These are phyloP conservation scores for sheep (Ovis aries) DNA, from an alignment of 2,113 vertebrate species.

Conservation along the genomic window DNA sequence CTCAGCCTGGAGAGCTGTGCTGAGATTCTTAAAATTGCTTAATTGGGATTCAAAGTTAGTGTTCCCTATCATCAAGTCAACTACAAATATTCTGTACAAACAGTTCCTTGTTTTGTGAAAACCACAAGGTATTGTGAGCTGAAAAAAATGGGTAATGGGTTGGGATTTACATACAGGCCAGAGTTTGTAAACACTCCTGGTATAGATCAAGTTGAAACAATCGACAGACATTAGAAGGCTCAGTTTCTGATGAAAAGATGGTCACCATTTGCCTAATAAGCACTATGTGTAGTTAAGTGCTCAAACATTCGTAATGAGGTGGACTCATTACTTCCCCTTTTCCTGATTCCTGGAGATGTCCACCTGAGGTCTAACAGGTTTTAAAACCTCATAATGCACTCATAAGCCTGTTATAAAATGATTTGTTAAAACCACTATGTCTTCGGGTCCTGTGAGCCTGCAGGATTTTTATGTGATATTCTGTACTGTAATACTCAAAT, in stretches of 20 bases:
- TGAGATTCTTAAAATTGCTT: neutral
- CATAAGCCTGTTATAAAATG: neutral
- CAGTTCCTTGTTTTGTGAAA: neutral
- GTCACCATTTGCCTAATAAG: neutral
- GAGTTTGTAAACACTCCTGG: neutral
- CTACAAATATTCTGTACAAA: neutral
- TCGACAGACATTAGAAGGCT: neutral
- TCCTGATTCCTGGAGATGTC: neutral
- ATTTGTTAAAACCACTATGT: neutral
- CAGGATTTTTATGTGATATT: neutral
- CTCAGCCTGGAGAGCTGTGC: neutral
- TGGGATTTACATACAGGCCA: neutral
- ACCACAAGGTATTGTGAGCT: neutral
- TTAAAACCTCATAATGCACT: neutral
- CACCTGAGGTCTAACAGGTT: neutral
- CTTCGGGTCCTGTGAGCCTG: neutral
- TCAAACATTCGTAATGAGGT: neutral
- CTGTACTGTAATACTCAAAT: neutral
- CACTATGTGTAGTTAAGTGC: neutral
- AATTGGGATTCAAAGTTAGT: neutral
- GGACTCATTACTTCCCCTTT: neutral
- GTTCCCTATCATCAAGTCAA: neutral
- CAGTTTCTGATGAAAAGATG: neutral
- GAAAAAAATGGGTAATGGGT: neutral
- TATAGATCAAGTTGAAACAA: neutral